phyloP scores from a whole-genome alignment of 1,140 invertebrate genomes.

The Orius laevigatus region DNA sequence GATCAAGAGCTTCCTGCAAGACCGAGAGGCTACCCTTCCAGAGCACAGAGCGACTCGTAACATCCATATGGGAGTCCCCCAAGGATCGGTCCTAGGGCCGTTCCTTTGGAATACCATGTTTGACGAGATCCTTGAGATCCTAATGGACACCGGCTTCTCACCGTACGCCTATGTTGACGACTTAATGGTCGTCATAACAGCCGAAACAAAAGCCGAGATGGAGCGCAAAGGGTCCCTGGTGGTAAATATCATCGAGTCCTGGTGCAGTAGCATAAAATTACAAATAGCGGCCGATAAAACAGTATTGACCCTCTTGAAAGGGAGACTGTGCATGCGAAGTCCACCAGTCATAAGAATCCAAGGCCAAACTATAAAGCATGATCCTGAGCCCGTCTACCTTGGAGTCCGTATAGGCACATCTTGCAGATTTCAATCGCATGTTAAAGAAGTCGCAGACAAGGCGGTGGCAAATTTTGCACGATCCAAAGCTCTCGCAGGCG shows the following conservation, averaged over 20 bases:
- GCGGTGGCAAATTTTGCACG: background rate
- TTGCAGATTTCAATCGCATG: background rate
- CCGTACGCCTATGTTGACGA: background rate
- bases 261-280: background rate
- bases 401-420: background rate
- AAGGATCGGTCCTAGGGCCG: too few relatives aligned
- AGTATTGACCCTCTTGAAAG: background rate
- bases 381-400: background rate
- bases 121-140: background rate
- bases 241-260: background rate
- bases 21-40: slow-evolving; percentile 26
- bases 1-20: slow-evolving; percentile 24
- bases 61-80: too few relatives aligned
- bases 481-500: background rate
- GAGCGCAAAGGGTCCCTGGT: background rate
- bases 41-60: background rate
- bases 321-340: background rate
- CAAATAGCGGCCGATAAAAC: background rate
- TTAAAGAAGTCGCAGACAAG: background rate
- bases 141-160: background rate
- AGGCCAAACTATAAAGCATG: background rate
- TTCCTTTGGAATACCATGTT: too few relatives aligned
- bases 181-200: background rate
- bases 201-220: background rate
- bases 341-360: background rate